A percentile compares a stretch with the other conserved stretches of the same genome.
Conservation (phyloP, 2,113 vertebrate genomes). For the Phylloscopus whistleri region DNA sequence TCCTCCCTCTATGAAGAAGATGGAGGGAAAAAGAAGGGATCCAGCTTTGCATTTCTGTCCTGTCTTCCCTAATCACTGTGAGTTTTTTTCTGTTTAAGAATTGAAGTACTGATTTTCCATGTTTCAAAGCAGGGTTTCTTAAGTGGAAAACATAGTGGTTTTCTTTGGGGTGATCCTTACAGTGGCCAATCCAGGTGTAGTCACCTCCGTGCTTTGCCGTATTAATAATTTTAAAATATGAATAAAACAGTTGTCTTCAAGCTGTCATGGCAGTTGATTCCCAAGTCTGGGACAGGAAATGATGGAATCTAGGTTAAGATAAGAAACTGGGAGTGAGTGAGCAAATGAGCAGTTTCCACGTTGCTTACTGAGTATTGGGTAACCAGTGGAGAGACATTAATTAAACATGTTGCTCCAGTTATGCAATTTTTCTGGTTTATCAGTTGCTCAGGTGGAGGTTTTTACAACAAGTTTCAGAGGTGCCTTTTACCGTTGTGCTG, state of each 20-base stretch:
- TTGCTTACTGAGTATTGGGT: not conserved
- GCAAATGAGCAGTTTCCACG: not conserved
- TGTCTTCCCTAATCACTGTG: not conserved
- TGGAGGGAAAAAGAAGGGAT: not conserved
- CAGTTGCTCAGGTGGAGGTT: not conserved
- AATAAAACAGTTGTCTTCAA: not conserved
- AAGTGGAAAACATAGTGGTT: not conserved
- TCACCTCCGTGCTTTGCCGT: fast-evolving
- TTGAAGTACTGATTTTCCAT: not conserved
- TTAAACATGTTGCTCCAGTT: not conserved
- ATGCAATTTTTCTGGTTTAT: not conserved
- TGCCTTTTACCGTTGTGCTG: fast-evolving
- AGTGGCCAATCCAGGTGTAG: not conserved
- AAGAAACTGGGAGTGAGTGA: not conserved
- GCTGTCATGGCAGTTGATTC: not conserved
- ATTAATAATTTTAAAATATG: not conserved
- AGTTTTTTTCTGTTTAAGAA: not conserved
- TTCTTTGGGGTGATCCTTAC: not conserved
- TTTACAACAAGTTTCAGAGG: not conserved
- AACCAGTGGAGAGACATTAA: not conserved
- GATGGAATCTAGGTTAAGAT: not conserved
- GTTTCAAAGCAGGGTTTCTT: not conserved
- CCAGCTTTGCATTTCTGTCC: not conserved
- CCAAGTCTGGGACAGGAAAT: not conserved
- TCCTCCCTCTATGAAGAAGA: not conserved